phyloP scores from a whole-genome alignment of 2,888 invertebrate genomes.

The Drosophila algonquin region DNA sequence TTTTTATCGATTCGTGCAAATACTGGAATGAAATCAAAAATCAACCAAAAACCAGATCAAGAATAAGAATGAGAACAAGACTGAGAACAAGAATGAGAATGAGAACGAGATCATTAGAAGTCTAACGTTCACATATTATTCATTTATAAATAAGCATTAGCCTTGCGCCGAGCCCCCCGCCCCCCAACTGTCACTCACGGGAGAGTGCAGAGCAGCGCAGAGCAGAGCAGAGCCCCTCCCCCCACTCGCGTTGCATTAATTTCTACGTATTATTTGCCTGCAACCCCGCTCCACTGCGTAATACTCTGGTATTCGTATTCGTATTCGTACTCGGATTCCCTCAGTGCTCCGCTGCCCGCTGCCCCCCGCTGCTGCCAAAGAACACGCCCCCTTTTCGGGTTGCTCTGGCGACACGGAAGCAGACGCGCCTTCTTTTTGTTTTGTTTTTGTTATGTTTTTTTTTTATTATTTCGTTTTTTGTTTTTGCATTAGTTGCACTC shows the following conservation, averaged over 20 bases:
- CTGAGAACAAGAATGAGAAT: conserved; percentile 33
- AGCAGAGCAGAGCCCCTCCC: not conserved
- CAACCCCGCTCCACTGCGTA: conserved; percentile 58
- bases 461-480: not conserved
- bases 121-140: conserved; percentile 48
- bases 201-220: conserved; percentile 4
- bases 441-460: not conserved
- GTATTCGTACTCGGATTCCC: conserved; percentile 5
- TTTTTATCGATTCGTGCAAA: conserved; percentile 59
- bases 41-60: conserved; percentile 11
- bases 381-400: conserved; percentile 65
- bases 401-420: conserved; percentile 44
- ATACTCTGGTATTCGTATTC: conserved; percentile 25
- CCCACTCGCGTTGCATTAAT: no score
- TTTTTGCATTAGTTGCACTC: not conserved
- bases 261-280: conserved; percentile 34
- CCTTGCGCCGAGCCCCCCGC: conserved; percentile 48
- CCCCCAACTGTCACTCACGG: conserved; percentile 3
- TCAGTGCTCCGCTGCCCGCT: conserved; percentile 5
- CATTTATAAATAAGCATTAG: conserved; percentile 71
- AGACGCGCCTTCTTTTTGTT: conserved; percentile 29
- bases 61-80: conserved; percentile 13
- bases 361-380: not conserved
- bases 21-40: conserved; percentile 50
- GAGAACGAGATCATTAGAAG: conserved; percentile 32